Evolutionary conservation across 2,888 invertebrate species (phyloP).

Genomic region (Diaprepes abbreviatus): DNA sequence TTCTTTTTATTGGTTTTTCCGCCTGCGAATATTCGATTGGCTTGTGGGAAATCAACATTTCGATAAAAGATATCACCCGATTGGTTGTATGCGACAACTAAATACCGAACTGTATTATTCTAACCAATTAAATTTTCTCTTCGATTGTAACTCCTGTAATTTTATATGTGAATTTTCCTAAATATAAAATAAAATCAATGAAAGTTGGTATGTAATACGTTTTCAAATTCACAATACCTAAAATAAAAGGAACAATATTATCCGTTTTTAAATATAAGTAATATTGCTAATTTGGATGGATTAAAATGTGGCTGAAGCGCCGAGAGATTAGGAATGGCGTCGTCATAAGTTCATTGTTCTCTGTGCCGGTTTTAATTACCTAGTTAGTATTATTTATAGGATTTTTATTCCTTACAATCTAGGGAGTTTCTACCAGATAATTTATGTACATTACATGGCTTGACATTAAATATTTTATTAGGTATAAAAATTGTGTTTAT

Average conservation of each 20-base stretch:
- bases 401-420: constrained; percentile 12
- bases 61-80: constrained; percentile 68
- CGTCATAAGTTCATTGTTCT: constrained; percentile 72
- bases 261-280: constrained; percentile 10
- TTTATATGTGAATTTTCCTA: constrained; percentile 22
- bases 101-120: constrained; percentile 69
- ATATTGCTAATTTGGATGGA: constrained; percentile 64
- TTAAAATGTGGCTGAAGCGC: constrained; percentile 66
- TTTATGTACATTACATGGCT: not conserved
- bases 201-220: not conserved
- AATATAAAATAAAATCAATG: not conserved
- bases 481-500: not conserved
- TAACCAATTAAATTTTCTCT: constrained; percentile 69
- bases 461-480: not conserved
- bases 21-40: constrained; percentile 64
- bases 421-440: not conserved
- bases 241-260: not conserved
- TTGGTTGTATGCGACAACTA: constrained; percentile 69
- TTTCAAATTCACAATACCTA: not conserved
- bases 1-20: constrained; percentile 39
- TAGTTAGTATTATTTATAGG: constrained; percentile 59
- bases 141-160: constrained; percentile 27
- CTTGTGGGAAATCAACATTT: constrained; percentile 68
- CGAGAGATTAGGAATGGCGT: constrained; percentile 71
- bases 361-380: constrained; percentile 63